A percentile compares a stretch with the other conserved stretches of the same genome.
Evolutionary conservation across 2,888 invertebrate genomes (phyloP).

Genomic region (Trachelus iudaicus): DNA sequence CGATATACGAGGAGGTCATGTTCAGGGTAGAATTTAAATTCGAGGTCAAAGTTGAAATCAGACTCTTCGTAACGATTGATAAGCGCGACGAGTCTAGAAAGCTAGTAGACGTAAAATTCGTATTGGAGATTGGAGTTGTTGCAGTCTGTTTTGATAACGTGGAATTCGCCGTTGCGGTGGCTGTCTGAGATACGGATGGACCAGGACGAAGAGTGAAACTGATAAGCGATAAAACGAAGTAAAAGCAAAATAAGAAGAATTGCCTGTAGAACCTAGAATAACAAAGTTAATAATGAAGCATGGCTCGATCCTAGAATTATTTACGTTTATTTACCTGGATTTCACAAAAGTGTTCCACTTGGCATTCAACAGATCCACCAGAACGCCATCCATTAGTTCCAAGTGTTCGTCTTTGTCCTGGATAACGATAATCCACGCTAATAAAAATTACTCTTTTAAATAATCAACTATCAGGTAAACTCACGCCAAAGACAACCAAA

Average conservation of each 20-base stretch:
- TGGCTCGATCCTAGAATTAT: neutral
- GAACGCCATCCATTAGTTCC: constrained; percentile 92
- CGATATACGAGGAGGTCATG: constrained; percentile 32
- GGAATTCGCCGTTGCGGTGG: constrained; percentile 14
- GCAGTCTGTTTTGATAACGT: neutral
- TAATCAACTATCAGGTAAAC: constrained; percentile 41
- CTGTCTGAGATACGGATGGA: constrained; percentile 63
- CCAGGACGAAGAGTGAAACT: constrained; percentile 93
- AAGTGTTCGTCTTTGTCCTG: constrained; percentile 95
- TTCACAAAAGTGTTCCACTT: constrained; percentile 99
- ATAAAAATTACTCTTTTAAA: neutral
- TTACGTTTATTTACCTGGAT: constrained; percentile 67
- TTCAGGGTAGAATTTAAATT: constrained; percentile 33
- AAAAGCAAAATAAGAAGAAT: constrained; percentile 89
- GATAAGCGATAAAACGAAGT: constrained; percentile 88
- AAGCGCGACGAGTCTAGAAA: constrained; percentile 35
- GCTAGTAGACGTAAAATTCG: neutral
- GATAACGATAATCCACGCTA: constrained; percentile 29
- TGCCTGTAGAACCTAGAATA: constrained; percentile 86
- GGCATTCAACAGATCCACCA: constrained; percentile 92
- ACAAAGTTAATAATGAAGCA: constrained; percentile 9
- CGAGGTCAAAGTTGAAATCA: constrained; percentile 43
- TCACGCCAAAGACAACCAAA: constrained; percentile 95
- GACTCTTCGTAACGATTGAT: constrained; percentile 40
- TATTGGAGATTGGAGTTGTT: neutral